Evolutionary conservation across 2,888 invertebrate genomes (phyloP).

Genomic region (Gasteruption jaculator): DNA sequence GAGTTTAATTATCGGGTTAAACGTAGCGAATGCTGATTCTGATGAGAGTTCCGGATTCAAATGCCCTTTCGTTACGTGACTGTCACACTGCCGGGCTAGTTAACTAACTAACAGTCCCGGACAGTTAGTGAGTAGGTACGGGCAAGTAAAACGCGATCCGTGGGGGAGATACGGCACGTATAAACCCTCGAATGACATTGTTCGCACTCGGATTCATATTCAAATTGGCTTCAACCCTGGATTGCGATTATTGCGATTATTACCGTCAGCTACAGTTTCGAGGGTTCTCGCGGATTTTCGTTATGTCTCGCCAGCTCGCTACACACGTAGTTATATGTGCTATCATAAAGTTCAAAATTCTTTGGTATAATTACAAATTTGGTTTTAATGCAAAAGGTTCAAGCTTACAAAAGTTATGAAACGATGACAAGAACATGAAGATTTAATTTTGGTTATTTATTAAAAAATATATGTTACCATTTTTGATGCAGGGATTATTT

Average conservation of each 20-base stretch:
- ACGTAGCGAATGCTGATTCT: constrained; percentile 51
- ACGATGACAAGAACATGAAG: no score
- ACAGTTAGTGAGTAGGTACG: constrained; percentile 43
- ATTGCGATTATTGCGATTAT: constrained; percentile 48
- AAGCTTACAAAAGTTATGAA: no score
- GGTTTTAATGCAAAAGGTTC: no score
- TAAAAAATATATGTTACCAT: no score
- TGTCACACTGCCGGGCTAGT: constrained; percentile 49
- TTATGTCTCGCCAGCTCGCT: no score
- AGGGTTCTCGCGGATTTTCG: no score
- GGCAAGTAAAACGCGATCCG: constrained; percentile 44
- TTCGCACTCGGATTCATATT: constrained; percentile 51
- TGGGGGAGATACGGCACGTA: constrained; percentile 50
- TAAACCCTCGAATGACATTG: constrained; percentile 46
- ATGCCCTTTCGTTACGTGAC: constrained; percentile 47
- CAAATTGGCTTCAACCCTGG: constrained; percentile 46
- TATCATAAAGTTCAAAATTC: no score
- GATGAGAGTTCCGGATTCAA: constrained; percentile 51
- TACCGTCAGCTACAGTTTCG: no score
- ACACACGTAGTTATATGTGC: no score
- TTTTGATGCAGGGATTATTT: no score
- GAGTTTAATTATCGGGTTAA: constrained; percentile 51
- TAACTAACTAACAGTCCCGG: constrained; percentile 47
- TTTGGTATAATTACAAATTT: no score
- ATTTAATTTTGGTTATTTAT: no score